Conservation (phyloP, 1,140 invertebrate species). For the Diprion similis region DNA sequence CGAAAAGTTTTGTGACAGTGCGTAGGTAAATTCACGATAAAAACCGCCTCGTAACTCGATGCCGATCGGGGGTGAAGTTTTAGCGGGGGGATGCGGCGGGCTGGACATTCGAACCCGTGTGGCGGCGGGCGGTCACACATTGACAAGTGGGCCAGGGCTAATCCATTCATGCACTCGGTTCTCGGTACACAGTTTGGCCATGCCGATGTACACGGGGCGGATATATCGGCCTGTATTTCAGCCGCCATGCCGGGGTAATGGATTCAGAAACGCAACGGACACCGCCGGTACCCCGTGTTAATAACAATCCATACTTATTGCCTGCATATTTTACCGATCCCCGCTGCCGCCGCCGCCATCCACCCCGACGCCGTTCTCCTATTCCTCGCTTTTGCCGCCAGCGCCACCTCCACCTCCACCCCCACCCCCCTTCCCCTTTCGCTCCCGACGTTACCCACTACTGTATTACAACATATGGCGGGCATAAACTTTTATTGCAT, state of each 20-base stretch:
- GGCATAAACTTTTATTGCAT: constrained; percentile 64
- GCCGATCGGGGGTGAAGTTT: no score
- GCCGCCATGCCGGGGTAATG: constrained; percentile 64
- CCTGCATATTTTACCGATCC: constrained; percentile 64
- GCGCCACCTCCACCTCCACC: no score
- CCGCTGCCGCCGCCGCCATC: constrained; percentile 32
- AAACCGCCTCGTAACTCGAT: no score
- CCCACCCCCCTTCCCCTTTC: no score
- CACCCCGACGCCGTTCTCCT: neutral
- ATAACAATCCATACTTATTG: constrained; percentile 66
- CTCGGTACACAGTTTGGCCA: constrained; percentile 15
- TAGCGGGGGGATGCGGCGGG: no score
- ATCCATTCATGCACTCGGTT: constrained; percentile 1
- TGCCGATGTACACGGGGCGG: constrained; percentile 55
- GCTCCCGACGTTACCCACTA: constrained; percentile 34
- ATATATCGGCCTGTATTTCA: constrained; percentile 64
- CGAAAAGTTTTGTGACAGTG: no score
- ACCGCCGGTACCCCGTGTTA: constrained; percentile 61
- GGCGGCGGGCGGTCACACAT: neutral
- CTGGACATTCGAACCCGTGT: no score
- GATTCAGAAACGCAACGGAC: constrained; percentile 62
- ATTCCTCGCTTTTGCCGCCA: neutral
- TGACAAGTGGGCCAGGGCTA: constrained; percentile 1
- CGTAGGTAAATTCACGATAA: no score
- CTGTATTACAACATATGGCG: constrained; percentile 65